Percentiles rank a stretch among this genome's conserved stretches.
These are phyloP conservation scores for Gastracanthus pulcherrimus DNA, from an alignment of 2,888 invertebrate genomes.

Conservation along the genomic window DNA sequence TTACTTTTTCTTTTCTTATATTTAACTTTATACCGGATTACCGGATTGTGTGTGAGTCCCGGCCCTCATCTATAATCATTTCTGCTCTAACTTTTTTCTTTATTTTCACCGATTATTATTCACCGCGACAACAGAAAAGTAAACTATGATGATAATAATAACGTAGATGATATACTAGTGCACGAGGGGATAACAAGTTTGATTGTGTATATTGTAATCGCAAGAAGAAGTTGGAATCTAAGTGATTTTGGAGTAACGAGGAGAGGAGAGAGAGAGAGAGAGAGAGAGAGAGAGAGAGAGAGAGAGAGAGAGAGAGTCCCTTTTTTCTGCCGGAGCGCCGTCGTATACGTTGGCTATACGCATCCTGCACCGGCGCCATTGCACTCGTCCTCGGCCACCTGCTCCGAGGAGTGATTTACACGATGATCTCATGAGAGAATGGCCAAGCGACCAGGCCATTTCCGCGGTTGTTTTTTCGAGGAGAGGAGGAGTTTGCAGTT, in stretches of 20 bases:
- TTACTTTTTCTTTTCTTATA: conserved; percentile 26
- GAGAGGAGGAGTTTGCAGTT: not conserved
- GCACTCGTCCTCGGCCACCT: conserved; percentile 49
- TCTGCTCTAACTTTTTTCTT: not conserved
- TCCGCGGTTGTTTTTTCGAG: conserved; percentile 17
- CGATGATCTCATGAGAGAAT: conserved; percentile 53
- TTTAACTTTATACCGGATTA: conserved; percentile 5
- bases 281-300: not conserved
- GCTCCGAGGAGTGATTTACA: conserved; percentile 49
- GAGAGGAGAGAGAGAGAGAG: not conserved
- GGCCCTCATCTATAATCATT: not conserved
- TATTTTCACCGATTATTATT: not conserved
- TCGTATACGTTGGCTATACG: conserved; percentile 15
- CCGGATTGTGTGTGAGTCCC: conserved; percentile 22
- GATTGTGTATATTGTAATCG: conserved; percentile 58
- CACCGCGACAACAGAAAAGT: not conserved
- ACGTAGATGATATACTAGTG: conserved; percentile 44
- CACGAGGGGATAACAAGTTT: conserved; percentile 27
- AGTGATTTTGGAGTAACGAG: conserved; percentile 17
- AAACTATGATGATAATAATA: conserved; percentile 15
- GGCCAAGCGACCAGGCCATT: conserved; percentile 35
- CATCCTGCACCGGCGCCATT: conserved; percentile 47
- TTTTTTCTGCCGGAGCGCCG: conserved; percentile 44
- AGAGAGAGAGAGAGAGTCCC: conserved; percentile 11
- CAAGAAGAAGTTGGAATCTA: conserved; percentile 17